Evolutionary conservation across 2,888 invertebrate species (phyloP).

Genomic region (Xestia xanthographa): DNA sequence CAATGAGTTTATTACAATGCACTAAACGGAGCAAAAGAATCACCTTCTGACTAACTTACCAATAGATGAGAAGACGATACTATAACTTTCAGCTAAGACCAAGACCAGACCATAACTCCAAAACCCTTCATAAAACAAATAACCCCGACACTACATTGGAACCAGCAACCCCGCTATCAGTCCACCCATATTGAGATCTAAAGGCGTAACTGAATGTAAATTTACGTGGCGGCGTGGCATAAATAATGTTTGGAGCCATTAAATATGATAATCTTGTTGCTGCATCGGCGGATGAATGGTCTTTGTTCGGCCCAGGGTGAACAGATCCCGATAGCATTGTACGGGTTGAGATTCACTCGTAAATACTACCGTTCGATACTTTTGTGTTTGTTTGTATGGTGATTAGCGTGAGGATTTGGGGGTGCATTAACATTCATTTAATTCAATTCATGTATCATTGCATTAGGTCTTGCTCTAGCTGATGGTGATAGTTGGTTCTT

Average conservation of each 20-base stretch:
- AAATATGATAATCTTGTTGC: conserved; percentile 81
- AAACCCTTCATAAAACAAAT: conserved; percentile 64
- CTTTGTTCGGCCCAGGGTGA: conserved; percentile 74
- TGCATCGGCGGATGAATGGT: conserved; percentile 77
- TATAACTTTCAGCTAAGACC: conserved; percentile 23
- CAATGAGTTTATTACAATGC: not conserved
- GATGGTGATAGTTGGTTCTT: not conserved
- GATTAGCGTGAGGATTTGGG: conserved; percentile 58
- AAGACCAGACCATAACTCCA: conserved; percentile 49
- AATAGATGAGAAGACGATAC: conserved; percentile 10
- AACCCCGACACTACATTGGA: conserved; percentile 56
- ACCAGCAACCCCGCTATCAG: conserved; percentile 76
- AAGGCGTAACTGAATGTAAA: conserved; percentile 83
- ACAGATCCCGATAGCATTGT: conserved; percentile 74
- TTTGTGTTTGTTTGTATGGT: conserved; percentile 56
- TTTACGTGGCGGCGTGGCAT: conserved; percentile 77
- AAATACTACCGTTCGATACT: conserved; percentile 65
- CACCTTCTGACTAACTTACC: not conserved
- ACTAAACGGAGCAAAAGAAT: no score
- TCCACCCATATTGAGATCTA: conserved; percentile 82
- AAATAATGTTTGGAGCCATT: conserved; percentile 76
- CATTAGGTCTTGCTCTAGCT: not conserved
- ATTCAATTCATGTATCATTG: conserved; percentile 21
- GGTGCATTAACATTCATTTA: conserved; percentile 12
- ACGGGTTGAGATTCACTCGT: conserved; percentile 63